Base-by-base conservation (phyloP, 2,797 vertebrate genomes). In the Harpagifer antarcticus region DNA sequence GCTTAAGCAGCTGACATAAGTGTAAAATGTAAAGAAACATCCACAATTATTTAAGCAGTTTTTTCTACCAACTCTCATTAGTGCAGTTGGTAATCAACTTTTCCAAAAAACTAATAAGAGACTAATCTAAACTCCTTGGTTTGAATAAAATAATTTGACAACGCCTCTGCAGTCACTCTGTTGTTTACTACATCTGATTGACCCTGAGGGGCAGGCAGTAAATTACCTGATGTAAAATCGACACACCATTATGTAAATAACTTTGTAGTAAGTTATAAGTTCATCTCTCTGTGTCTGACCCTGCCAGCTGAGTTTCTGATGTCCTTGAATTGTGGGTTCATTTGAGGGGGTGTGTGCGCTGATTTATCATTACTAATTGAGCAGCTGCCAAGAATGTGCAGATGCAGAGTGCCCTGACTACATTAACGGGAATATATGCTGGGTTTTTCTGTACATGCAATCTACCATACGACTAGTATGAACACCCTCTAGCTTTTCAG, bases 1-100 rank as follows among this genome's bases (percentile, higher is more conserved):
- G 50, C 61, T 72, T 58, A 75, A 58, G 72, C 52, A 55, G 71
- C 49, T 3, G 13, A 72, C 74, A 65, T 86, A 80, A 83, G 71
- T 53, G 56, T 60, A 43, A 82, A 81, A 55, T 37, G 33, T 37
- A 37, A 82, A 72, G 67, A 68, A 71, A 64, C 62, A 58, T 70
- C 5, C 31, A 20, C 55, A 67, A 43, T 81, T 72, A 59, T 42
- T 16, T 45, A 10, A 72, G 31, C 42, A 43, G 7, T 12, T 56
- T 33, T 14, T 9, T 45, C 6, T 33, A 23, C n/a, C 72, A 72
- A 42, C 59, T 53, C 17, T 56, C 6, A 71, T 16, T 45, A 49
- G 15, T 20, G 43, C 59, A 53, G 63, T 43, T n/a, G 33, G 15
- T 53, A 60, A 23, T 72, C 33, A 53, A 59, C 62, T 73, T 75